These are phyloP conservation scores for Nerophis lumbriciformis DNA, from an alignment of 2,113 vertebrate genomes.

Conservation along the genomic window DNA sequence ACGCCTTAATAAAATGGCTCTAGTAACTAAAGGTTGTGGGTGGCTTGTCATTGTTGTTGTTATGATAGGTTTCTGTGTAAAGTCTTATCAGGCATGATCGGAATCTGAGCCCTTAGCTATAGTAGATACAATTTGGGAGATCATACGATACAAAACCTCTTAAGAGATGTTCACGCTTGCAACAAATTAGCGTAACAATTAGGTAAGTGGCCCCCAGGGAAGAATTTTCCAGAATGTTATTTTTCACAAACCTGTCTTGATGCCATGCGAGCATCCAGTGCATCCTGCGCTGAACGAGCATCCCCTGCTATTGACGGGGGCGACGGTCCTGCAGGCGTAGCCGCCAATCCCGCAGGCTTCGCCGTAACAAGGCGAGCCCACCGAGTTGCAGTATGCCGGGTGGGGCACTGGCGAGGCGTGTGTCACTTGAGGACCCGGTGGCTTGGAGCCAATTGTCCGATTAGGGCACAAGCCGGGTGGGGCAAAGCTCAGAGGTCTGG, in stretches of 20 bases:
- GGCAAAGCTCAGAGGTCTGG: conserved; percentile 58
- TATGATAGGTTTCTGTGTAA: neutral
- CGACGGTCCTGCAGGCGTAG: conserved; percentile 81
- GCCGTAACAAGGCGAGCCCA: conserved; percentile 73
- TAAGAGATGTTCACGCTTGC: conserved; percentile 9
- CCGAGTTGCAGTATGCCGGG: conserved; percentile 81
- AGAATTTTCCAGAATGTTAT: neutral
- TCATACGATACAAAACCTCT: conserved; percentile 4
- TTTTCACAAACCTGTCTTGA: conserved; percentile 84
- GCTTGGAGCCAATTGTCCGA: conserved; percentile 68
- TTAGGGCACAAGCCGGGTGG: conserved; percentile 70
- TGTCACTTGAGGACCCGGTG: conserved; percentile 75
- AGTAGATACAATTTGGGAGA: neutral
- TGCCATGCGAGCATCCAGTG: conserved; percentile 80
- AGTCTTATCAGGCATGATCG: conserved; percentile 22
- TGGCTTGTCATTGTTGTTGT: neutral
- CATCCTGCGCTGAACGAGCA: conserved; percentile 76
- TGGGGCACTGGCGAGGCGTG: conserved; percentile 75
- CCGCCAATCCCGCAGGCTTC: conserved; percentile 75
- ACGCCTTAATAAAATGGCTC: neutral
- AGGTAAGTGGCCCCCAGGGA: neutral
- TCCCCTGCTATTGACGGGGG: conserved; percentile 76
- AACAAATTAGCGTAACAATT: conserved; percentile 15
- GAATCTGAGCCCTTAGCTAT: conserved; percentile 7
- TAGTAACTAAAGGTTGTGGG: neutral